Conservation (phyloP, 2,888 invertebrate genomes). For the Orthosia incerta region DNA sequence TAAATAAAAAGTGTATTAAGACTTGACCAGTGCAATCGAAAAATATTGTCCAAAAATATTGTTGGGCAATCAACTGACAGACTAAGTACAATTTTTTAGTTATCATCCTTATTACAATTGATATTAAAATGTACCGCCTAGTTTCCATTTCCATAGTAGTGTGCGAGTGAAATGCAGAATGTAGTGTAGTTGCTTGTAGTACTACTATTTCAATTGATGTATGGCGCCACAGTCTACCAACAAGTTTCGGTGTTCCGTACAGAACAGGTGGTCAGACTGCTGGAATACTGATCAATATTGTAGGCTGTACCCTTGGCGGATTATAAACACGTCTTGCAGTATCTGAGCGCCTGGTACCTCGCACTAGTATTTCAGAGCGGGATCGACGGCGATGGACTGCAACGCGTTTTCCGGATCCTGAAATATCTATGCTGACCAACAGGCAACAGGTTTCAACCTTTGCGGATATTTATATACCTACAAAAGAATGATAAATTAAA, state of each 20-base stretch:
- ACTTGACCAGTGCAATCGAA: too few species aligned
- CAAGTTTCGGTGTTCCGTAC: background rate
- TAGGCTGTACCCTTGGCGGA: constrained; percentile 18
- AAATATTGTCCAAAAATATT: too few species aligned
- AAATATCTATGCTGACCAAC: too few species aligned
- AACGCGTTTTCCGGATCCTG: too few species aligned
- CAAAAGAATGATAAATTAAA: too few species aligned
- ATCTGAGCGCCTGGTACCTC: constrained; percentile 33
- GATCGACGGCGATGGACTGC: too few species aligned
- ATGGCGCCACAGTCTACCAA: constrained; percentile 29
- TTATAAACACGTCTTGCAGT: constrained; percentile 4
- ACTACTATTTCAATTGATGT: constrained; percentile 2
- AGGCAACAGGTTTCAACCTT: too few species aligned
- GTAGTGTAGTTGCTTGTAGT: background rate
- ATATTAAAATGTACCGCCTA: background rate
- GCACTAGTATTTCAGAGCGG: constrained; percentile 16
- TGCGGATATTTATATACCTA: too few species aligned
- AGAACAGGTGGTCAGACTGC: constrained; percentile 11
- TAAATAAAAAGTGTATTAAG: too few species aligned
- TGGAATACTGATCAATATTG: background rate
- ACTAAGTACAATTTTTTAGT: too few species aligned
- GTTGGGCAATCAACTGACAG: too few species aligned
- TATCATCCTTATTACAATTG: too few species aligned
- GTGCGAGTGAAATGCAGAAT: constrained; percentile 21
- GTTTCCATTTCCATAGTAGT: constrained; percentile 9